Conservation (phyloP, 2,113 vertebrate genomes). For the Spermophilus dauricus region DNA sequence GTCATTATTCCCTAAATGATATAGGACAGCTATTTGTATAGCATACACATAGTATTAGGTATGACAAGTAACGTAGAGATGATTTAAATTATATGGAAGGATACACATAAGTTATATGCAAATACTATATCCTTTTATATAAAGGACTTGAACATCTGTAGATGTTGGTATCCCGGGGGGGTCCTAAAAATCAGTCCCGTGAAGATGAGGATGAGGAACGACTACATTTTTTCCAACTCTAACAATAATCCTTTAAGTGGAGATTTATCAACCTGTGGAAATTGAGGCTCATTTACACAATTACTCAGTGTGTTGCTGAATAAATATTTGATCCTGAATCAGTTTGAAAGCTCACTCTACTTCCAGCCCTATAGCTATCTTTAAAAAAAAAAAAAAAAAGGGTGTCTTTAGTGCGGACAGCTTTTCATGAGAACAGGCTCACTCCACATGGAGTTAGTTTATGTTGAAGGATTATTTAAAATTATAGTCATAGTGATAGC, state of each 20-base stretch:
- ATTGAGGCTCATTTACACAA: neutral
- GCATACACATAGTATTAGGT: neutral
- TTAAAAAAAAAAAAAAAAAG: no score
- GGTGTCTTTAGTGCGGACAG: fast-evolving
- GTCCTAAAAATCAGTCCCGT: neutral
- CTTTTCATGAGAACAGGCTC: neutral
- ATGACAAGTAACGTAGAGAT: neutral
- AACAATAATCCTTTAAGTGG: neutral
- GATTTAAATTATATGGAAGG: neutral
- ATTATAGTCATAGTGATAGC: neutral
- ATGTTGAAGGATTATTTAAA: slow-evolving; percentile 6
- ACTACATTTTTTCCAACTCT: slow-evolving; percentile 7
- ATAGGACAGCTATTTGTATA: neutral
- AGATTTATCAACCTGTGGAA: neutral
- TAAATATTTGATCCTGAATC: neutral
- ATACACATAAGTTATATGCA: neutral
- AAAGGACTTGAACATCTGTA: neutral
- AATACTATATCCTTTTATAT: neutral
- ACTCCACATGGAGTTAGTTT: neutral
- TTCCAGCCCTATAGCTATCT: neutral
- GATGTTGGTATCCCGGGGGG: neutral
- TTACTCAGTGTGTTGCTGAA: neutral
- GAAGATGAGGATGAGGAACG: no score
- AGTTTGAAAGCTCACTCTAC: neutral
- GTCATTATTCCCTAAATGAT: neutral